Evolutionary conservation across 2,113 vertebrate species (phyloP).

Genomic region (Paralichthys olivaceus): DNA sequence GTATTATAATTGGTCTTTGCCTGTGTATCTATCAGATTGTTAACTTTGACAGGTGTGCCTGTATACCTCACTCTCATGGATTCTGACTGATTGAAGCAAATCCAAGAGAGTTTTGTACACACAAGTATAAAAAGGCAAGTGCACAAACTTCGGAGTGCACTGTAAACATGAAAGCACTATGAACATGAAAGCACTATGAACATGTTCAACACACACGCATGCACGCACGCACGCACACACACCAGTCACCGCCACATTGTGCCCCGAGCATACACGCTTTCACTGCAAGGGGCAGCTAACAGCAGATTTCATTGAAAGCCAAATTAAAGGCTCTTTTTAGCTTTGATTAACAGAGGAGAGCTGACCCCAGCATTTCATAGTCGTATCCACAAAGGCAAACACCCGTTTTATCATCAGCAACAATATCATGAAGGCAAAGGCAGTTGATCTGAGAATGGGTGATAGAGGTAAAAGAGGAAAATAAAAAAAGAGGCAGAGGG

Average conservation of each 20-base stretch:
- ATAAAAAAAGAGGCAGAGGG: constrained; percentile 24
- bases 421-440: constrained; percentile 26
- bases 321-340: constrained; percentile 69
- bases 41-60: constrained; percentile 65
- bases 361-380: constrained; percentile 65
- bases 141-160: constrained; percentile 2
- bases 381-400: constrained; percentile 21
- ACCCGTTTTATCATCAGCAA: constrained; percentile 15
- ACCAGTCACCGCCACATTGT: neutral
- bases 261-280: neutral
- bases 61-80: constrained; percentile 61
- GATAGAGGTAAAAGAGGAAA: constrained; percentile 59
- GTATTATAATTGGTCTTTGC: constrained; percentile 70
- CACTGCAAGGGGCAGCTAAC: neutral
- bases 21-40: constrained; percentile 63
- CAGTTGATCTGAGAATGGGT: constrained; percentile 36
- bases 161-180: constrained; percentile 5
- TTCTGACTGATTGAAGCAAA: constrained; percentile 69
- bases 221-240: too few relatives aligned
- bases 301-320: constrained; percentile 51
- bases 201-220: neutral
- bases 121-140: constrained; percentile 4
- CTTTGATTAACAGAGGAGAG: constrained; percentile 57
- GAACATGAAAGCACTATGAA: neutral
- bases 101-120: constrained; percentile 52